A percentile compares a stretch with the other conserved stretches of the same genome.
Evolutionary conservation across 2,113 vertebrate genomes (phyloP).

Genomic region (Clarias magur): DNA sequence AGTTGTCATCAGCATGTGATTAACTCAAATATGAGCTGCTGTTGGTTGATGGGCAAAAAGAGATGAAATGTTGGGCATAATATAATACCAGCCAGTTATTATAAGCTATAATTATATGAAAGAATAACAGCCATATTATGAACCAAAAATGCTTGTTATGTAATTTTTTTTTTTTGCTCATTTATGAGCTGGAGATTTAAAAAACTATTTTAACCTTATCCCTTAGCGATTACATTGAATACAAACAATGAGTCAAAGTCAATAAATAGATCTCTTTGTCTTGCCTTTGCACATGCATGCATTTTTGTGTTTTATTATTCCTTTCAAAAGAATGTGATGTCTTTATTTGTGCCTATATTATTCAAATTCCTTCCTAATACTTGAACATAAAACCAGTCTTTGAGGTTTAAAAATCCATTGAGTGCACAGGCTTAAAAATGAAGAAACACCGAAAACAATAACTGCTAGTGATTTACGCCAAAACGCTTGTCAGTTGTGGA

Average conservation of each 20-base stretch:
- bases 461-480: neutral
- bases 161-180: conserved; percentile 25
- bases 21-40: conserved; percentile 37
- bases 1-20: conserved; percentile 27
- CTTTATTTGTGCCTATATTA: conserved; percentile 22
- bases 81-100: conserved; percentile 35
- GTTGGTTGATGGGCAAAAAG: conserved; percentile 35
- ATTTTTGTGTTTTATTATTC: conserved; percentile 42
- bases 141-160: conserved; percentile 46
- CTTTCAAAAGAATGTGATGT: conserved; percentile 10
- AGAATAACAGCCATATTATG: conserved; percentile 45
- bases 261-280: neutral
- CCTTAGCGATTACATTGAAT: neutral
- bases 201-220: conserved; percentile 20
- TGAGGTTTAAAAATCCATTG: neutral
- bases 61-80: conserved; percentile 32
- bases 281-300: neutral
- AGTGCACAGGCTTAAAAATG: neutral
- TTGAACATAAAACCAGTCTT: neutral
- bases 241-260: conserved; percentile 30
- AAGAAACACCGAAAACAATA: neutral
- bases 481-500: neutral
- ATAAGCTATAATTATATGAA: conserved; percentile 34
- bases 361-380: neutral
- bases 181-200: conserved; percentile 17